Conservation (phyloP, 2,113 vertebrate genomes). For the Cephalopterus ornatus region DNA sequence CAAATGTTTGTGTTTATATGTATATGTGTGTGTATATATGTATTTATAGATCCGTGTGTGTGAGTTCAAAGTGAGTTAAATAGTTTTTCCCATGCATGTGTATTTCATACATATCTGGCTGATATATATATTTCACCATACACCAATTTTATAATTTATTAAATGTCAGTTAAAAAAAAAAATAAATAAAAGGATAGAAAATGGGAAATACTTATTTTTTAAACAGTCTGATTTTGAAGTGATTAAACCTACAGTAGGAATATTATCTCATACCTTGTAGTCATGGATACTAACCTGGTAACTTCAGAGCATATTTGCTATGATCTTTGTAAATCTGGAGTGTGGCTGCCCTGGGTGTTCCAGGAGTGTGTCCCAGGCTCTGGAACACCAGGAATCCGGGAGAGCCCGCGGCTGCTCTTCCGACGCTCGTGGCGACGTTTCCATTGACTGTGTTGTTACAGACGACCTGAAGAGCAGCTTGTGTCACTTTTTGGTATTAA, state of each 20-base stretch:
- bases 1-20: slow-evolving; percentile 75
- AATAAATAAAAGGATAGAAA: slow-evolving; percentile 61
- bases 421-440: not conserved
- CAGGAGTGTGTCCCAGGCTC: not conserved
- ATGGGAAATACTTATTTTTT: slow-evolving; percentile 70
- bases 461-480: not conserved
- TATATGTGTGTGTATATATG: slow-evolving; percentile 80
- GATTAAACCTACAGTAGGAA: slow-evolving; percentile 23
- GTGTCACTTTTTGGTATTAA: not conserved
- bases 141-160: slow-evolving; percentile 74
- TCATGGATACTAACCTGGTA: slow-evolving; percentile 5
- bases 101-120: slow-evolving; percentile 75
- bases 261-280: slow-evolving; percentile 3
- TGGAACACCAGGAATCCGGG: not conserved
- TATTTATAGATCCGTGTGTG: slow-evolving; percentile 77
- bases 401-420: not conserved
- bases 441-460: not conserved
- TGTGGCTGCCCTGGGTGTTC: not conserved
- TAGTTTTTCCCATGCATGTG: slow-evolving; percentile 75
- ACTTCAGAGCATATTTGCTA: slow-evolving; percentile 10
- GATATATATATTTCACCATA: slow-evolving; percentile 72
- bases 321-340: not conserved
- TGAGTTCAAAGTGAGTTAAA: slow-evolving; percentile 73
- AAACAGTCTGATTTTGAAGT: slow-evolving; percentile 63
- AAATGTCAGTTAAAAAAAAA: slow-evolving; percentile 67